phyloP scores from a whole-genome alignment of 2,888 invertebrate genomes.

The Papilio gigon region DNA sequence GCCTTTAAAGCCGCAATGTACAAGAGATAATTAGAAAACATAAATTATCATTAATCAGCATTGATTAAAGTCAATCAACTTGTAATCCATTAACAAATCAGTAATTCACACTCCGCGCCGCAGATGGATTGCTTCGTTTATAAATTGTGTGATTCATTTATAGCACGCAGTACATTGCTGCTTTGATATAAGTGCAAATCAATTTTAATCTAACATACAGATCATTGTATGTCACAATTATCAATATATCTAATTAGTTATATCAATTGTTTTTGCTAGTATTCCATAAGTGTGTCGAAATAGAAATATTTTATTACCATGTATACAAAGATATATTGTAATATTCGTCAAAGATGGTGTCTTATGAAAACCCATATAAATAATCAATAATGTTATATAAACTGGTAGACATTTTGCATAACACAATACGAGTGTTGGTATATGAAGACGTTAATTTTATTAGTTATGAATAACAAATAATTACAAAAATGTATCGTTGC shows the following conservation, averaged over 20 bases:
- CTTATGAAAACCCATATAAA: too few species aligned
- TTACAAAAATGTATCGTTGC: too few species aligned
- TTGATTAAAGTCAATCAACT: constrained; percentile 30
- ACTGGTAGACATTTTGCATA: too few species aligned
- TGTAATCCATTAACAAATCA: constrained; percentile 23
- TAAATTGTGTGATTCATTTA: constrained; percentile 17
- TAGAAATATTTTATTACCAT: too few species aligned
- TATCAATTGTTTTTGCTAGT: too few species aligned
- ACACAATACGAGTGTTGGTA: too few species aligned
- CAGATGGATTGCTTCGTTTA: constrained; percentile 23
- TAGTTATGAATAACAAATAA: too few species aligned
- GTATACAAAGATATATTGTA: too few species aligned
- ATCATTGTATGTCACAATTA: background rate
- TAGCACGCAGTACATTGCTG: background rate
- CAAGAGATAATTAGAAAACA: constrained; percentile 25
- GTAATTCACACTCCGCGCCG: constrained; percentile 28
- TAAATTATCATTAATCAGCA: constrained; percentile 28
- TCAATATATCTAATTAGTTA: background rate
- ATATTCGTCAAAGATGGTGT: too few species aligned
- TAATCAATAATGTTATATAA: too few species aligned
- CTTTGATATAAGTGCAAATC: background rate
- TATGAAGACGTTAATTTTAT: too few species aligned
- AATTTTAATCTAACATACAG: background rate
- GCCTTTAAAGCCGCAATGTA: constrained; percentile 18
- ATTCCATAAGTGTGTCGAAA: too few species aligned